Base-by-base conservation (phyloP, 2,113 vertebrate species). In the Dromiciops gliroides region DNA sequence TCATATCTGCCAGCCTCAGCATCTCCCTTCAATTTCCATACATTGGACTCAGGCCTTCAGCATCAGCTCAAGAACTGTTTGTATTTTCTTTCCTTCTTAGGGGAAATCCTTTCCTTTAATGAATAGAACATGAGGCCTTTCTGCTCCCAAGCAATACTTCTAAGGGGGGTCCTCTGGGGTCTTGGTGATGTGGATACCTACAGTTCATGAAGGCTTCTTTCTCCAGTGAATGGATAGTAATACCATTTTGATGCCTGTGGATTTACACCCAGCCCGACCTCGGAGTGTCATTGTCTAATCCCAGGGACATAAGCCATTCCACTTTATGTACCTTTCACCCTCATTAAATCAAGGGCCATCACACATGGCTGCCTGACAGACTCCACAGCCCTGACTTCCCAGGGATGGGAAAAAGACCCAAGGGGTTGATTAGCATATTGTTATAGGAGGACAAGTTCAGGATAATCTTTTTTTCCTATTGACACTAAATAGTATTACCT, bases 361-460 rank as follows among this genome's bases (percentile, higher is more conserved):
- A 90, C 3, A 44, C 95, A 93, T 92, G 51, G 93, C 96, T 91
- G 89, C 44, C 16, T 0, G 8, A 89, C 92, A 51, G 91, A 95
- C 60, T 93, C 93, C 6, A 95, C 93, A 96, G 95, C 96, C 91
- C 3, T 83, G 6, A 60, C 91, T 97, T 95, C 96, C 95, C 95
- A 95, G 97, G 92, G 91, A 49, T 0, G 48, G 97, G 96, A 51
- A 90, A 49, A 48, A 44, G 93, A 93, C 94, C 97, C 97, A 89
- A 96, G 95, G 97, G 97, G 93, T 94, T 95, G 93, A 95, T 97
- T 95, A 98, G 94, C 95, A 95, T 96, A 96, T 75, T 91, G 96
- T 90, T 94, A 90, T 49, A 48, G 51, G 92, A 90, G 93, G 50
- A 83, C 89, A 89, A 51, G 48, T 51, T 90, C 93, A 92, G 75